Percentiles rank a stretch among this genome's conserved stretches.
Evolutionary conservation across 1,140 invertebrate species (phyloP).

Genomic region (Heliconius himera): DNA sequence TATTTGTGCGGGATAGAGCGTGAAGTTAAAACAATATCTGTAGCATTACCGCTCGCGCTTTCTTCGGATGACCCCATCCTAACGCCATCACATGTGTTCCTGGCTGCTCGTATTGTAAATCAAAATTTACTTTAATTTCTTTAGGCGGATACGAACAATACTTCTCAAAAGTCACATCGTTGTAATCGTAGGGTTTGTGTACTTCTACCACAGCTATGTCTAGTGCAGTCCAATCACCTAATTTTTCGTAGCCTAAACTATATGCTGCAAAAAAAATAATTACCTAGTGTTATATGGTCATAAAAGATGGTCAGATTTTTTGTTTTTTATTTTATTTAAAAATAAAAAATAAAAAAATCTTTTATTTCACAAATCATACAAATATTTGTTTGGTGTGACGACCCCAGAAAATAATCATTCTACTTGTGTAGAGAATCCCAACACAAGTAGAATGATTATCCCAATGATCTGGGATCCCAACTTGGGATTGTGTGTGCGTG

Average conservation of each 20-base stretch:
- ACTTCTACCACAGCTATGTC: slow-evolving; percentile 57
- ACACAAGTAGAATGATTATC: too few species aligned
- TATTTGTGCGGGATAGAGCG: too few species aligned
- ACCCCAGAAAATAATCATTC: too few species aligned
- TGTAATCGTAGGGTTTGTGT: slow-evolving; percentile 46
- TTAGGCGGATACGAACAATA: slow-evolving; percentile 46
- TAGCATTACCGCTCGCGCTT: slow-evolving; percentile 44
- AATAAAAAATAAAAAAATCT: too few species aligned
- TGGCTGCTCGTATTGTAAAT: slow-evolving; percentile 45
- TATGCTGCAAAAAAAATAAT: slow-evolving; percentile 45
- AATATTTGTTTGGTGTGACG: too few species aligned
- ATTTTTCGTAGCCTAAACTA: slow-evolving; percentile 45
- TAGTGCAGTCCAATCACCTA: slow-evolving; percentile 51
- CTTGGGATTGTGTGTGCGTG: too few species aligned
- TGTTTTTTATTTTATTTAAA: too few species aligned
- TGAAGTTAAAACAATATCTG: neutral
- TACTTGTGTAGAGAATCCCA: too few species aligned
- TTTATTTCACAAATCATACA: too few species aligned
- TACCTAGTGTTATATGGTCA: neutral
- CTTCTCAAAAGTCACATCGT: slow-evolving; percentile 22
- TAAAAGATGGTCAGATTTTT: neutral
- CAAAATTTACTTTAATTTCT: slow-evolving; percentile 49
- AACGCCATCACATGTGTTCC: slow-evolving; percentile 45
- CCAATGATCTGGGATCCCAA: too few species aligned
- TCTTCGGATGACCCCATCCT: slow-evolving; percentile 52